Base-by-base conservation (phyloP, 2,113 vertebrate species). In the Oxyruncus cristatus region DNA sequence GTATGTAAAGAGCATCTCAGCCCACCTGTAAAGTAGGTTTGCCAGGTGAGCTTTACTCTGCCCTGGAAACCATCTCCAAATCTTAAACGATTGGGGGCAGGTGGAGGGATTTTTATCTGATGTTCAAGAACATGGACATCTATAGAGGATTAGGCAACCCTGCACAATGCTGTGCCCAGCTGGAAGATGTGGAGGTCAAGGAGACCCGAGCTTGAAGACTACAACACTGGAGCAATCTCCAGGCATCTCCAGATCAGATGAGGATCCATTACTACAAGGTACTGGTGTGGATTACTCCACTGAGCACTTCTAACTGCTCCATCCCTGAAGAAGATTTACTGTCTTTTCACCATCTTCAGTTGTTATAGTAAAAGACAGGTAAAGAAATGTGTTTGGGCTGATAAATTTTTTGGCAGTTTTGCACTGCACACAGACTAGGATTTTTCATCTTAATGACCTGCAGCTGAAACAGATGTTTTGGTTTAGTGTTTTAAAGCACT, bases 381-480 rank as follows among this genome's bases (percentile, higher is more conserved):
- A 82, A 95, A 87, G 52, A 86, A 96, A 80, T 41, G 63, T 42
- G 47, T 71, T 88, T 74, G 65, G 75, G 39, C 65, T 91, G 85
- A 71, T 86, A 94, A 18, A 56, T 74, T 86, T 88, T 93, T 85
- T 62, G 61, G 73, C 88, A 92, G 61, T 86, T 95, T 81, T 94
- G 82, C 68, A 86, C 44, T 74, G 76, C 85, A 81, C n/a, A 52
- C 20, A 77, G 61, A 74, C 67, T 77, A 83, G 44, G 32, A 76
- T 44, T 94, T 96, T 84, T 94, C 85, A 95, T 93, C 71, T 74
- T 96, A 94, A 96, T 94, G 95, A 96, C 85, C 90, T 78, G 85
- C 82, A 96, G 88, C 75, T 89, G 82, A 96, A 96, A 92, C 88
- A 95, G 88, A 96, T 94, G 95, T 92, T 96, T 93, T 94, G 56